Conservation (phyloP, 2,113 vertebrate species). For the Petrocephalus microphthalmus region DNA sequence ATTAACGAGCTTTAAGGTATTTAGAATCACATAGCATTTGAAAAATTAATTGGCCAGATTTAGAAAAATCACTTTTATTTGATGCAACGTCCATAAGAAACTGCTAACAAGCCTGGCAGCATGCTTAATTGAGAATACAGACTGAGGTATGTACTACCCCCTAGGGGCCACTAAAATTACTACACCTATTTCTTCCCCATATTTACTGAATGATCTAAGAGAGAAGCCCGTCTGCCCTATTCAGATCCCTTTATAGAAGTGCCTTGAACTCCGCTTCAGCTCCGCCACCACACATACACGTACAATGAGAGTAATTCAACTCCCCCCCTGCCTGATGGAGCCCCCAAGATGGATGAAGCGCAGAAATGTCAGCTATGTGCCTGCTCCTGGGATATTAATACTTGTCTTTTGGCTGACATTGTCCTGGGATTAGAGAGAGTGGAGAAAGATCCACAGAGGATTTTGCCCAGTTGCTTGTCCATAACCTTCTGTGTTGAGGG, state of each 20-base stretch:
- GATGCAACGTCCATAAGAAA: not conserved
- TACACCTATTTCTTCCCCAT: not conserved
- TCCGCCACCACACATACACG: not conserved
- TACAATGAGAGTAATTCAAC: conserved; percentile 18
- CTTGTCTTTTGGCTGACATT: conserved; percentile 31
- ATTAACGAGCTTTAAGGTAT: not conserved
- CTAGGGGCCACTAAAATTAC: not conserved
- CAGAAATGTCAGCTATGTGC: conserved; percentile 19
- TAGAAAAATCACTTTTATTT: not conserved
- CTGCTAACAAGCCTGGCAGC: too few relatives aligned
- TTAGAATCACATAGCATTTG: not conserved
- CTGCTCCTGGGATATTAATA: conserved; percentile 28
- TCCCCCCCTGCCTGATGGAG: conserved; percentile 7
- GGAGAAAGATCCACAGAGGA: conserved; percentile 1
- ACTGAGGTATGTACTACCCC: not conserved
- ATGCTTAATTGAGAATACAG: not conserved
- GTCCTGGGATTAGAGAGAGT: conserved; percentile 18
- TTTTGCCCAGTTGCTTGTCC: not conserved
- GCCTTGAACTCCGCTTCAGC: not conserved
- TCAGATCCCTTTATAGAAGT: conserved; percentile 16
- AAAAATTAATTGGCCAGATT: not conserved
- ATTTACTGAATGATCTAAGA: conserved; percentile 5
- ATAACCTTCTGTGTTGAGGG: not conserved
- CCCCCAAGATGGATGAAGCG: conserved; percentile 8
- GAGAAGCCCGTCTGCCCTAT: not conserved